Evolutionary conservation across 2,113 vertebrate species (phyloP).

Genomic region (Pseudonaja textilis): DNA sequence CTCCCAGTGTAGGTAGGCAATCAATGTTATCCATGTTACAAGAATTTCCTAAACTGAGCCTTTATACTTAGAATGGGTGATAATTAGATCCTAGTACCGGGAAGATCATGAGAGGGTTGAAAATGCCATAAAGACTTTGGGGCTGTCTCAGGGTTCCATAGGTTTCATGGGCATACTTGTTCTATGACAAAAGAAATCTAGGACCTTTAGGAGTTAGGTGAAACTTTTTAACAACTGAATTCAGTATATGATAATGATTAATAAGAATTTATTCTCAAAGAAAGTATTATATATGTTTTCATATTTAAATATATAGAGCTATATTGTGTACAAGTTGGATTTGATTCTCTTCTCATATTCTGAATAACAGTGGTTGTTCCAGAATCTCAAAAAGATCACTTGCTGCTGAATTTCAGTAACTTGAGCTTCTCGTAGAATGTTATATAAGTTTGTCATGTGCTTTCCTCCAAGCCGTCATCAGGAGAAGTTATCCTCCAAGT

Average conservation of each 20-base stretch:
- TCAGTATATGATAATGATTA: not conserved
- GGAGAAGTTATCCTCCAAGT: not conserved
- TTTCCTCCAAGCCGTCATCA: not conserved
- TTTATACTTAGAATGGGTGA: not conserved
- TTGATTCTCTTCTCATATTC: not conserved
- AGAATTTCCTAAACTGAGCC: conserved; percentile 11
- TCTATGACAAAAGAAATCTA: not conserved
- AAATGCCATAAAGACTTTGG: not conserved
- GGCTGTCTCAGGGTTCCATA: not conserved
- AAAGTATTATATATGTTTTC: not conserved
- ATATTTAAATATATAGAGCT: not conserved
- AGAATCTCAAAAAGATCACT: not conserved
- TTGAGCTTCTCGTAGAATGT: not conserved
- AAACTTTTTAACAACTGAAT: not conserved
- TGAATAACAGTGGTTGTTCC: not conserved
- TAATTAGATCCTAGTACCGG: not conserved
- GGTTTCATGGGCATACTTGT: not conserved
- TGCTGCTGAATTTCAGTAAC: not conserved
- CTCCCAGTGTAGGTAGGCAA: conserved; percentile 39
- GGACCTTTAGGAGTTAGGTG: not conserved
- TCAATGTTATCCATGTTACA: conserved; percentile 29
- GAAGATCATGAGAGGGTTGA: not conserved
- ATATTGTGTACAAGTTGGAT: not conserved
- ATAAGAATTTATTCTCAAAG: not conserved
- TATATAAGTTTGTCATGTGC: not conserved